Base-by-base conservation (phyloP, 2,888 invertebrate species). In the Campoplex nolae region DNA sequence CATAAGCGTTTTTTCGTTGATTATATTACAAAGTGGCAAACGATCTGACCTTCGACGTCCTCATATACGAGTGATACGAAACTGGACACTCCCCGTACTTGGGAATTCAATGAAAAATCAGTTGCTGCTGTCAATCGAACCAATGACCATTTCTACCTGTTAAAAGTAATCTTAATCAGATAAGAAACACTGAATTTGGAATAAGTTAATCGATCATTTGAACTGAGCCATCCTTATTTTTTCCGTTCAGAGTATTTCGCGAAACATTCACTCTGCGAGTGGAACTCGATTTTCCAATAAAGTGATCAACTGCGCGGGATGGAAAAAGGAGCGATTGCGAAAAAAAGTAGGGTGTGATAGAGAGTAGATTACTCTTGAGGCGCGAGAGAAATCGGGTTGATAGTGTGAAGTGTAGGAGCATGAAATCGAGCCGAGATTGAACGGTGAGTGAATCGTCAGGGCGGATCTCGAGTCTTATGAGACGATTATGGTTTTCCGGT, bases 341-440 rank as follows among this genome's bases (percentile, higher is more conserved):
- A 58, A 32, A 56, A 32, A 62, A 16, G 16, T 4, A 6, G 13
- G 4, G 32, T 7, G 6, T 9, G 6, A 32, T 16, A 4, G 23
- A 32, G 62, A 62, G 62, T 16, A 62, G 62, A 32, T 62, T 1
- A 32, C 32, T 32, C 6, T 1, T 32, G 13, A 62, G 32, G 32
- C 16, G 62, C 16, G 13, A 8, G 16, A 7, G 32, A 16, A 32
- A 62, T 1, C 16, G 32, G 62, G 16, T 62, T 16, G 32, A 62
- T 62, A 74, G 32, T 9, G 42, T 9, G 42, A 42, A 9, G 42
- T 28, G 58, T 48, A 70, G 6, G 73, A 58, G 67, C 35, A 35
- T 62, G 23, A 76, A 32, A 76, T 80, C 54, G 28, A 65, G 71
- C 75, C 67, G 48, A 65, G 45, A 8, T 83, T 56, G 23, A 67